phyloP scores from a whole-genome alignment of 2,797 vertebrate species.

The Telmatherina bonti region DNA sequence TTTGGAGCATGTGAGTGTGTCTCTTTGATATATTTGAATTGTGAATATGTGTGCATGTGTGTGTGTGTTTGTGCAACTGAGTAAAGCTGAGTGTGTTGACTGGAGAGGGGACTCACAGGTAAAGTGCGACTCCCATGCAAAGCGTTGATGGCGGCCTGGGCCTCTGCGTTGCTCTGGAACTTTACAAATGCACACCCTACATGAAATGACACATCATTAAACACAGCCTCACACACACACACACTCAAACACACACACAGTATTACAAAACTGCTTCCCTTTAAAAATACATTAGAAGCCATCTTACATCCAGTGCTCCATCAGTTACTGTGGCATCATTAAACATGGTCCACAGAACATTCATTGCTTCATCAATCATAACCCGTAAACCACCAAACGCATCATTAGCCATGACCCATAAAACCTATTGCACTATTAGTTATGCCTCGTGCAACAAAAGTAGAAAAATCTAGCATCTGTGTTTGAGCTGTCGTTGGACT shows the following conservation, averaged over 20 bases:
- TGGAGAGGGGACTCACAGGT: conserved; percentile 71
- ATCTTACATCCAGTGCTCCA: conserved; percentile 69
- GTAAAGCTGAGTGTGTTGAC: conserved; percentile 8
- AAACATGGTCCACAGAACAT: conserved; percentile 76
- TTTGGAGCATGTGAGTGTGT: conserved; percentile 55
- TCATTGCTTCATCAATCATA: conserved; percentile 81
- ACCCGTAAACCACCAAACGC: conserved; percentile 72
- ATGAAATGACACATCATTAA: conserved; percentile 66
- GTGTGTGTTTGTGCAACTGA: conserved; percentile 1
- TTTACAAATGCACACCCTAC: conserved; percentile 94
- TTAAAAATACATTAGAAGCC: conserved; percentile 78
- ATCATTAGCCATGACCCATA: conserved; percentile 82
- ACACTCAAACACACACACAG: conserved; percentile 23
- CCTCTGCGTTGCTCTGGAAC: conserved; percentile 89
- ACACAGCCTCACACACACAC: conserved; percentile 28
- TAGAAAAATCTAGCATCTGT: conserved; percentile 64
- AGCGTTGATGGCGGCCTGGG: conserved; percentile 83
- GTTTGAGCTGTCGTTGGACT: conserved; percentile 65
- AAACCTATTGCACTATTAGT: conserved; percentile 78
- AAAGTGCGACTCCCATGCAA: conserved; percentile 84
- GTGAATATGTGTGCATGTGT: conserved; percentile 10
- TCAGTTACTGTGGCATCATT: conserved; percentile 77
- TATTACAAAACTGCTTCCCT: conserved; percentile 59
- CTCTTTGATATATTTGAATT: conserved; percentile 41
- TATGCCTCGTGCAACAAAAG: conserved; percentile 69